Percentiles rank a stretch among this genome's conserved stretches.
phyloP scores from a whole-genome alignment of 1,140 invertebrate species.

The Stegodyphus mimosarum region DNA sequence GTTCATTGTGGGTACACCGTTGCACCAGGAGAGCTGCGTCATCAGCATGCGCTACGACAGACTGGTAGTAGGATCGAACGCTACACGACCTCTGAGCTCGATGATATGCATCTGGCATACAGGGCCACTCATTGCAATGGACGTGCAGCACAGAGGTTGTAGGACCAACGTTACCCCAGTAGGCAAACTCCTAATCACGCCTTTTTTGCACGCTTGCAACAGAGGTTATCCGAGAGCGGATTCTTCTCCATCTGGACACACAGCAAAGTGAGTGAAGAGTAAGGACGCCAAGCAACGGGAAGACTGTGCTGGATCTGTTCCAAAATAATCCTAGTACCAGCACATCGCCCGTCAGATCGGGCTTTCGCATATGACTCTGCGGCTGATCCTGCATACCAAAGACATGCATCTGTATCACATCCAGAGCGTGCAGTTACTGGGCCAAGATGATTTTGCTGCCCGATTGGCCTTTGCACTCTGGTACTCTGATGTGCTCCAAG shows the following conservation, averaged over 20 bases:
- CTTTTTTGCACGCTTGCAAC: not conserved
- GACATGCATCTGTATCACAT: constrained; percentile 8
- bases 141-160: too few relatives aligned
- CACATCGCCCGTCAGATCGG: not conserved
- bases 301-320: constrained; percentile 5
- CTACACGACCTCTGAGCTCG: too few relatives aligned
- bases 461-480: not conserved
- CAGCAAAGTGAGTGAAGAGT: constrained; percentile 4
- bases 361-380: constrained; percentile 1
- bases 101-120: too few relatives aligned
- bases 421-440: constrained; percentile 6
- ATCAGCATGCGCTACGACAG: too few relatives aligned
- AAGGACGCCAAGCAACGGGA: constrained; percentile 8
- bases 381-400: constrained; percentile 6
- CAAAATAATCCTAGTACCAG: constrained; percentile 1
- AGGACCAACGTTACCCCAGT: not conserved
- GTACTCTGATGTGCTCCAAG: not conserved
- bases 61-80: too few relatives aligned
- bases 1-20: too few relatives aligned
- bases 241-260: not conserved
- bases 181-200: constrained; percentile 12
- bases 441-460: not conserved
- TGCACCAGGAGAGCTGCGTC: too few relatives aligned
- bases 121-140: too few relatives aligned
- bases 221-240: not conserved